Conservation (phyloP, 2,888 invertebrate genomes). For the Trissolcus japonicus region DNA sequence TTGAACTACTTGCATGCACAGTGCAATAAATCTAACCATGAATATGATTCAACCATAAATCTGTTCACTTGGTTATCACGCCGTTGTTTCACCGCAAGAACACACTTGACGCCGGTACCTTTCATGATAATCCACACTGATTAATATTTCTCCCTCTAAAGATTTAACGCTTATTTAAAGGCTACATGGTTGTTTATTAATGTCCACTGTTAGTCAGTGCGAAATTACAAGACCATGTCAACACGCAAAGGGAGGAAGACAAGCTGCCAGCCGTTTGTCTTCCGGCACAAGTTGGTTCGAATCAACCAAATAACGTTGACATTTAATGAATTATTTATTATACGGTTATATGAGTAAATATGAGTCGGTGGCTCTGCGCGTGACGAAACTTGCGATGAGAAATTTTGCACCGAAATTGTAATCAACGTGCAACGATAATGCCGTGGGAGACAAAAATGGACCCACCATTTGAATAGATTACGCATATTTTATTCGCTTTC, state of each 20-base stretch:
- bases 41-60: conserved; percentile 34
- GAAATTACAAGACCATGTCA: conserved; percentile 15
- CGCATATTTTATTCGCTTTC: not conserved
- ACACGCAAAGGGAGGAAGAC: conserved; percentile 20
- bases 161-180: conserved; percentile 44
- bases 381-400: conserved; percentile 25
- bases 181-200: conserved; percentile 43
- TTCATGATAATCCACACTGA: conserved; percentile 30
- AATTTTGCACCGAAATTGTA: conserved; percentile 13
- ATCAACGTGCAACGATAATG: conserved; percentile 21
- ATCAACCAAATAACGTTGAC: conserved; percentile 38
- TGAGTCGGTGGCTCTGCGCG: conserved; percentile 17
- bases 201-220: conserved; percentile 13
- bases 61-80: conserved; percentile 37
- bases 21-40: conserved; percentile 29
- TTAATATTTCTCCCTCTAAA: conserved; percentile 41
- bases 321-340: conserved; percentile 48
- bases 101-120: conserved; percentile 39
- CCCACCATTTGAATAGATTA: not conserved
- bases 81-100: conserved; percentile 19
- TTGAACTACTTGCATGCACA: conserved; percentile 30
- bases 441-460: not conserved
- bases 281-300: conserved; percentile 3
- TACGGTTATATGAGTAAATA: conserved; percentile 42
- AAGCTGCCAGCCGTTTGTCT: conserved; percentile 31